Evolutionary conservation across 1,140 invertebrate genomes (phyloP).

Genomic region (Leptoteleia sp.): DNA sequence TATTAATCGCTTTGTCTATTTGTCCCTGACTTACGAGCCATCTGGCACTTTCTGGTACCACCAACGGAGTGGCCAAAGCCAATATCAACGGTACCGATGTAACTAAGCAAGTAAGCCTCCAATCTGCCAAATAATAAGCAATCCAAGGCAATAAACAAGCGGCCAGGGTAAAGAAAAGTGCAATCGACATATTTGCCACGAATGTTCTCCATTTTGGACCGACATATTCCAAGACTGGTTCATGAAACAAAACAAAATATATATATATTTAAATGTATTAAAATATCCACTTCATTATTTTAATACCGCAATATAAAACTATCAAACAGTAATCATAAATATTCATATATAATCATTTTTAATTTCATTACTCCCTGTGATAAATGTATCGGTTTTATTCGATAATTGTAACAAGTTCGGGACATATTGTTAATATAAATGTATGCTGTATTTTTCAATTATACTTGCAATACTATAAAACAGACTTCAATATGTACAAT

Average conservation of each 20-base stretch:
- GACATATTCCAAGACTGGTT: conserved; percentile 91
- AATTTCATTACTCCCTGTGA: too few species aligned
- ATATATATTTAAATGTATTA: too few species aligned
- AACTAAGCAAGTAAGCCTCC: conserved; percentile 86
- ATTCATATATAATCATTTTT: too few species aligned
- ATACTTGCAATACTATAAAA: too few species aligned
- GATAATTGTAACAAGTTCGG: too few species aligned
- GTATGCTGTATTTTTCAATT: too few species aligned
- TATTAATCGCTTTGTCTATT: conserved; percentile 88
- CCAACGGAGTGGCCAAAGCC: conserved; percentile 86
- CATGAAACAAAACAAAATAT: not conserved
- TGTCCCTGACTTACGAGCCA: conserved; percentile 92
- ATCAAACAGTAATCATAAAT: too few species aligned
- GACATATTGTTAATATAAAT: too few species aligned
- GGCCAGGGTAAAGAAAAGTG: conserved; percentile 91
- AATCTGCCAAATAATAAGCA: conserved; percentile 88
- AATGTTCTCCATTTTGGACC: conserved; percentile 93
- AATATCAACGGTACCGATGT: conserved; percentile 89
- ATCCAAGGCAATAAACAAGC: conserved; percentile 90
- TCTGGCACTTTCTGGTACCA: conserved; percentile 92
- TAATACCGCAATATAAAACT: too few species aligned
- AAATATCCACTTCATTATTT: too few species aligned
- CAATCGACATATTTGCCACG: conserved; percentile 94
- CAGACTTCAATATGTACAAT: too few species aligned
- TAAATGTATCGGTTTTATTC: too few species aligned